Evolutionary conservation across 2,888 invertebrate species (phyloP), one percentile per base, ranked within the genome.

Genomic region (Ophioninae sp.): DNA sequence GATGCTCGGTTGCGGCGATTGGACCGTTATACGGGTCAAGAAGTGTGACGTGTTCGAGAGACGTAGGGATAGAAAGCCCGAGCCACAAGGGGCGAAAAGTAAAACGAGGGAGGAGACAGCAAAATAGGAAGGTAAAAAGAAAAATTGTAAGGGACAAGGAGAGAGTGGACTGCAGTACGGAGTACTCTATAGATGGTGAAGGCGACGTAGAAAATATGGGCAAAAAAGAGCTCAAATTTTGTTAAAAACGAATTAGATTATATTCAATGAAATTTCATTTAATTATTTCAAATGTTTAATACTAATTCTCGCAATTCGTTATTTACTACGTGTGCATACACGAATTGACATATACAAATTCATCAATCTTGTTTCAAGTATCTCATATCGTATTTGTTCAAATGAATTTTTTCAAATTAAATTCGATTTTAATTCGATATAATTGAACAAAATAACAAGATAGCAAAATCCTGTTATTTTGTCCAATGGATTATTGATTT

Each of bases 21-120:
- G 70, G 81, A 79, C 76, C 81, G 79, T 83, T 76, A 75, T 73
- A 61, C 80, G 74, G 76, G 82, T 81, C 79, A 70, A 79, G 83
- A 79, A 83, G 69, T 67, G 73, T 75, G 75, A 82, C 79, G 81
- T 85, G 83, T 85, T 73, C 77, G 64, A 69, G 68, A 77, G 56
- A 62, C 21, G 39, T 56, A 69, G 67, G 1, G 41, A 67, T 67
- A 73, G 44, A 68, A 20, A 57, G 39, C 23, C 3, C 8, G 6
- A 44, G 21, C 23, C 50, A n/a, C 64, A 23, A 23, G n/a, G 20
- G 13, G n/a, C n/a, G 10, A 7, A 23, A 13, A 10, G 62, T 13
- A 23, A 62, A 23, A 1, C 17, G 13, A 13, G 5, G 44, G 44
- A 64, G 8, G 30, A 50, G 41, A 73, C 21, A 69, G 73, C 8